Conservation (phyloP, 2,888 invertebrate species). For the Ophion ventricosus region DNA sequence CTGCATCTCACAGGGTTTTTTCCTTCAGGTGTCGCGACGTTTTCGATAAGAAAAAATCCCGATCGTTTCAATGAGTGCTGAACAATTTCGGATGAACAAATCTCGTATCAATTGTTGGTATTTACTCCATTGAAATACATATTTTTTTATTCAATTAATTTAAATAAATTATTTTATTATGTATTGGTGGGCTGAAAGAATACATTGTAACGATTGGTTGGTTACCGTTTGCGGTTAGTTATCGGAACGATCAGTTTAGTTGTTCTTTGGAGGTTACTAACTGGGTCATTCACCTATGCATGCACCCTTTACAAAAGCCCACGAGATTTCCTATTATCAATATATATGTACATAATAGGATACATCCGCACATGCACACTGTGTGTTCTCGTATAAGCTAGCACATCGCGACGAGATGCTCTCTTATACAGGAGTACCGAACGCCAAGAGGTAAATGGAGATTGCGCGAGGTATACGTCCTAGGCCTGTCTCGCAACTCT, state of each 20-base stretch:
- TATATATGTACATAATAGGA: slow-evolving; percentile 18
- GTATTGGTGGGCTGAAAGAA: no score
- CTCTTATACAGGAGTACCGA: slow-evolving; percentile 61
- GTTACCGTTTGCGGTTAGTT: slow-evolving; percentile 1
- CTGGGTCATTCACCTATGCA: slow-evolving; percentile 48
- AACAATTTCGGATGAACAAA: background rate
- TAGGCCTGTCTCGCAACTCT: slow-evolving; percentile 75
- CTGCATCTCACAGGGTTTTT: no score
- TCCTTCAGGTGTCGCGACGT: background rate
- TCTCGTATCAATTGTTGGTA: background rate
- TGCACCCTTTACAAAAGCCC: slow-evolving; percentile 39
- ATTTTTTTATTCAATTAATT: no score
- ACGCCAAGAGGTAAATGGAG: slow-evolving; percentile 72
- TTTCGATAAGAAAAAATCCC: background rate
- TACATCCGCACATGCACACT: background rate
- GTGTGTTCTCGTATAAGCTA: slow-evolving; percentile 43
- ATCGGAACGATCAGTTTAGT: slow-evolving; percentile 4
- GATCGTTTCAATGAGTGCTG: background rate
- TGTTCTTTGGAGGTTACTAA: slow-evolving; percentile 30
- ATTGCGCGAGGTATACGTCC: slow-evolving; percentile 75
- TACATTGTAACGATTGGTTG: background rate
- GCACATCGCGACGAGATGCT: slow-evolving; percentile 59
- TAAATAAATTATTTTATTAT: no score
- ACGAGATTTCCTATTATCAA: slow-evolving; percentile 22
- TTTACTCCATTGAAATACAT: no score